These are phyloP conservation scores for Chymomyza amoena DNA, from an alignment of 2,888 invertebrate genomes.

Conservation along the genomic window DNA sequence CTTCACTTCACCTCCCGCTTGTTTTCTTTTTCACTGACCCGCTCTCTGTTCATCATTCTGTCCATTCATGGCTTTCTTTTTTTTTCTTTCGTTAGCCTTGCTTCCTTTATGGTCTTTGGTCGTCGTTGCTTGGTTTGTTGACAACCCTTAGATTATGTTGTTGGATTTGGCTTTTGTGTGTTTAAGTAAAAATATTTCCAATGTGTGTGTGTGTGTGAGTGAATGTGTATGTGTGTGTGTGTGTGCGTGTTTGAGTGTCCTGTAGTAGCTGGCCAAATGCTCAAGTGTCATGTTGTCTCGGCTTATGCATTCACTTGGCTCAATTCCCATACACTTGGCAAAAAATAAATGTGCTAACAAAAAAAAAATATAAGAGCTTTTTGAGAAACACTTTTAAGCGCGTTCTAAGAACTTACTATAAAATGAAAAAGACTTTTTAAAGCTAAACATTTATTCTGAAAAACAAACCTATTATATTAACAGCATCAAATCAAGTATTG, in stretches of 20 bases:
- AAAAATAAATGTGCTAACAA: not conserved
- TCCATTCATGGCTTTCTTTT: conserved; percentile 27
- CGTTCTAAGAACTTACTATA: too few species aligned
- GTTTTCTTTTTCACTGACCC: not conserved
- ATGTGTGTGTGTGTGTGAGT: not conserved
- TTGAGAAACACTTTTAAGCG: too few species aligned
- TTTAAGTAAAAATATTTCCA: conserved; percentile 7
- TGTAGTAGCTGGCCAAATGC: conserved; percentile 19
- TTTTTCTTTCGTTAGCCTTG: conserved; percentile 10
- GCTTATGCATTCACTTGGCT: conserved; percentile 59
- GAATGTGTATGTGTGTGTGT: conserved; percentile 6
- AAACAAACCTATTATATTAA: too few species aligned
- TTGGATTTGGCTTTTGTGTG: conserved; percentile 58
- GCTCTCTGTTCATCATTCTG: conserved; percentile 3
- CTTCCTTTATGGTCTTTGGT: conserved; percentile 49
- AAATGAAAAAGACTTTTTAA: too few species aligned
- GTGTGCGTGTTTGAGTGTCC: conserved; percentile 23
- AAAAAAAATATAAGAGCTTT: too few species aligned
- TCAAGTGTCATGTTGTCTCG: conserved; percentile 53
- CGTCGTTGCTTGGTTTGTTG: conserved; percentile 50
- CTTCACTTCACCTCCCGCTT: not conserved
- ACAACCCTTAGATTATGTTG: conserved; percentile 73
- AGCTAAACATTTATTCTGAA: too few species aligned
- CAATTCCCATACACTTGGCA: not conserved
- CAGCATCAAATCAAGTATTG: too few species aligned